Evolutionary conservation across 2,797 vertebrate species (phyloP).

Genomic region (Chiroxiphia lanceolata): DNA sequence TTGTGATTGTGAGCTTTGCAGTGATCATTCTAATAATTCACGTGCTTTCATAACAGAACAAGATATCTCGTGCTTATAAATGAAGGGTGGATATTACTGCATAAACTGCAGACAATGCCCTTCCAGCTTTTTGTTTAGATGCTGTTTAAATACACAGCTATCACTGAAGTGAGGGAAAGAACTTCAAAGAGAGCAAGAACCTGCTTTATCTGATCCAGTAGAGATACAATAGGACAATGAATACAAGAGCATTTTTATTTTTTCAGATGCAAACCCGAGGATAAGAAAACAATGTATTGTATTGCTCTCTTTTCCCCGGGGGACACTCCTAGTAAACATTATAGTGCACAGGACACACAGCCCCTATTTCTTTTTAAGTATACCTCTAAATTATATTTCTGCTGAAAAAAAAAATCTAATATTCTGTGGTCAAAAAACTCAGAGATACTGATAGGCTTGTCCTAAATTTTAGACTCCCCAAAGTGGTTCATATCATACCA

Average conservation of each 20-base stretch:
- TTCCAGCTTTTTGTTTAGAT: constrained; percentile 30
- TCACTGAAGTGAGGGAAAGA: background rate
- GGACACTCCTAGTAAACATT: background rate
- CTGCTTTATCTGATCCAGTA: background rate
- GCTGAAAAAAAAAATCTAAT: background rate
- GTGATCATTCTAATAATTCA: constrained; percentile 6
- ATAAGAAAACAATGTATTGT: background rate
- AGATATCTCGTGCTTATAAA: constrained; percentile 43
- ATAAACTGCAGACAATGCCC: constrained; percentile 23
- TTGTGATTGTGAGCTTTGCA: constrained; percentile 47
- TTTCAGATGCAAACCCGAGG: background rate
- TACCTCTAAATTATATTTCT: background rate
- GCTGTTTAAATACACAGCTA: background rate
- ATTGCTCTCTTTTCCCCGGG: background rate
- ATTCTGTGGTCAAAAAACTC: background rate
- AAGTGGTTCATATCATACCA: background rate
- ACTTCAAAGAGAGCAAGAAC: background rate
- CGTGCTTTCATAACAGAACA: constrained; percentile 32
- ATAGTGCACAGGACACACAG: background rate
- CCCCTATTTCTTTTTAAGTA: background rate
- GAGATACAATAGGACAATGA: constrained; percentile 10
- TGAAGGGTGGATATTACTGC: constrained; percentile 9
- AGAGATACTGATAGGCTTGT: background rate
- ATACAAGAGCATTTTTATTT: background rate
- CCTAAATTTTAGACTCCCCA: background rate